Conservation (phyloP, 2,888 invertebrate genomes). For the Lycocerus yunnanus region DNA sequence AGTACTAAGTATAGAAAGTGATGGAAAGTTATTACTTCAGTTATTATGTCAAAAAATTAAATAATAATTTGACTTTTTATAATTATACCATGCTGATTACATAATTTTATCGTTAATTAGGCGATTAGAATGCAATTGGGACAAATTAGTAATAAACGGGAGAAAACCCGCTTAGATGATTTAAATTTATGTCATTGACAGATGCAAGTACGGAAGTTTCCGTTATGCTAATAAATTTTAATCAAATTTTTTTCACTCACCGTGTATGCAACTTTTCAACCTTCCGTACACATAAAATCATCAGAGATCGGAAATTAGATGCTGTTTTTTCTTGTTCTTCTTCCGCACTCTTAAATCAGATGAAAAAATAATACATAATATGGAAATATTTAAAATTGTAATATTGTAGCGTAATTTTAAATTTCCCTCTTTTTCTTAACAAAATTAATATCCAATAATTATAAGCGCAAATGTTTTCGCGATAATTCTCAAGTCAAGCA, state of each 20-base stretch:
- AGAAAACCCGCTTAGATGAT: background rate
- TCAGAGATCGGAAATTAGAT: too few relatives aligned
- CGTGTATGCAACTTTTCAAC: background rate
- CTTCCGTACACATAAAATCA: too few relatives aligned
- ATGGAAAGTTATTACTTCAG: background rate
- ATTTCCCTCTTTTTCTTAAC: too few relatives aligned
- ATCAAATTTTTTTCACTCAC: background rate
- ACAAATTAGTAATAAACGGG: background rate
- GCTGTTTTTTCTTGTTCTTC: too few relatives aligned
- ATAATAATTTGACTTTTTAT: background rate
- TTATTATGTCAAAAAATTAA: background rate
- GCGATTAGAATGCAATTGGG: background rate
- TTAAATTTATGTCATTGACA: background rate
- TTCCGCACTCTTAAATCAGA: too few relatives aligned
- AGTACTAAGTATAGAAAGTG: background rate
- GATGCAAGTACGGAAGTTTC: background rate
- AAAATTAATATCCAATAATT: too few relatives aligned
- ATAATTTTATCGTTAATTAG: background rate
- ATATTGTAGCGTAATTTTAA: too few relatives aligned
- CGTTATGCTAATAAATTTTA: background rate
- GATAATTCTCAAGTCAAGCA: too few relatives aligned
- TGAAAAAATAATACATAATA: too few relatives aligned
- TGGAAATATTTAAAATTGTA: too few relatives aligned
- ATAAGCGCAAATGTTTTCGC: too few relatives aligned
- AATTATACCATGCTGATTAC: background rate